These are phyloP conservation scores for Ophion ventricosus DNA, from an alignment of 2,888 invertebrate genomes.

Conservation along the genomic window DNA sequence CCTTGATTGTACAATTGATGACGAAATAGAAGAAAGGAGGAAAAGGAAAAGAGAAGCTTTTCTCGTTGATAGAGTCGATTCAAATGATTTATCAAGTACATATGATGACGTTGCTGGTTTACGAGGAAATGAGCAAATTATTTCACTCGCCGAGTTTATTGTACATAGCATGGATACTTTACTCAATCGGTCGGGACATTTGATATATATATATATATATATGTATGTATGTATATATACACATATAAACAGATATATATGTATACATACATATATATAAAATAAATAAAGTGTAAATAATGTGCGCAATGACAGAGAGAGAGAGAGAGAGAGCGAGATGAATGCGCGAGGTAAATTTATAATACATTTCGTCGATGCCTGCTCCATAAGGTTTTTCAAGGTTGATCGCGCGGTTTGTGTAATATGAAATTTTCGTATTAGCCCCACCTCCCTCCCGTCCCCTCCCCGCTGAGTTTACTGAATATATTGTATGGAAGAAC, in stretches of 20 bases:
- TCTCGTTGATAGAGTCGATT: conserved; percentile 45
- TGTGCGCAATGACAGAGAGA: conserved; percentile 24
- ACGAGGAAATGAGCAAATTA: conserved; percentile 63
- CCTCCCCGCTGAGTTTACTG: conserved; percentile 33
- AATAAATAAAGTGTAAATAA: conserved; percentile 57
- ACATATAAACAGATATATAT: conserved; percentile 35
- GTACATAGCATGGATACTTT: conserved; percentile 80
- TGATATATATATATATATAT: not conserved
- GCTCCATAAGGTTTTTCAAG: conserved; percentile 28
- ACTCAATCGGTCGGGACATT: conserved; percentile 70
- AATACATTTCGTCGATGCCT: conserved; percentile 40
- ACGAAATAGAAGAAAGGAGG: not conserved
- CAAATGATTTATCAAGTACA: conserved; percentile 45
- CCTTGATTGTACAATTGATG: not conserved
- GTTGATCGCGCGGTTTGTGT: conserved; percentile 39
- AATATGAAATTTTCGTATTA: conserved; percentile 61
- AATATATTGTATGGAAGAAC: conserved; percentile 40
- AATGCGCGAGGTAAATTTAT: conserved; percentile 41
- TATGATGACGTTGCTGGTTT: conserved; percentile 71
- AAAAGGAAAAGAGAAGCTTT: conserved; percentile 4
- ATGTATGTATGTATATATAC: not conserved
- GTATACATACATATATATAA: too few relatives aligned
- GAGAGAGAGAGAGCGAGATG: conserved; percentile 38
- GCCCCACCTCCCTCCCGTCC: too few relatives aligned
- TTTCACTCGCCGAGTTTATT: conserved; percentile 74